phyloP scores from a whole-genome alignment of 2,113 vertebrate genomes.

The Burhinus bistriatus region DNA sequence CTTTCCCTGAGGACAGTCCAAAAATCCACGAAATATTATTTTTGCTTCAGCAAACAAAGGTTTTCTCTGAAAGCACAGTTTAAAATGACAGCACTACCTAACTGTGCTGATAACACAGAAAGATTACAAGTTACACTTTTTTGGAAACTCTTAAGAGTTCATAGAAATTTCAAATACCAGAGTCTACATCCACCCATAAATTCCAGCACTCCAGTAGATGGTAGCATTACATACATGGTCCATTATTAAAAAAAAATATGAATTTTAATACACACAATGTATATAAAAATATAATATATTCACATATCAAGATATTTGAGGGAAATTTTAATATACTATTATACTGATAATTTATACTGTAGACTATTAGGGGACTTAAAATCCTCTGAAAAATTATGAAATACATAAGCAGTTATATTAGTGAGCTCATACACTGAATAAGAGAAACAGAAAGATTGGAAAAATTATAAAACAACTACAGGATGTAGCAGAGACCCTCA shows the following conservation, averaged over 20 bases:
- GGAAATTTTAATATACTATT: background rate
- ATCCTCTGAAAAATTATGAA: background rate
- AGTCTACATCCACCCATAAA: background rate
- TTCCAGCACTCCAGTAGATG: background rate
- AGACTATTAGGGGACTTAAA: background rate
- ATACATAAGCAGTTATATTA: background rate
- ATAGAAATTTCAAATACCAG: background rate
- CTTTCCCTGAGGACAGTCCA: background rate
- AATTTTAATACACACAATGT: background rate
- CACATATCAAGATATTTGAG: background rate
- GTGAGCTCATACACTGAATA: background rate
- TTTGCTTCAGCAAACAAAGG: background rate
- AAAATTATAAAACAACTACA: background rate
- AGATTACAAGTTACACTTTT: background rate
- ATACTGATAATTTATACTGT: background rate
- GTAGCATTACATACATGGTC: accelerated
- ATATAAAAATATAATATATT: background rate
- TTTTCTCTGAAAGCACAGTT: background rate
- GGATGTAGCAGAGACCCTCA: background rate
- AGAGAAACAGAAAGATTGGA: background rate
- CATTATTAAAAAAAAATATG: background rate
- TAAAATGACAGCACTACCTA: background rate
- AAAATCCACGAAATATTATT: background rate
- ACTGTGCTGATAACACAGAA: background rate
- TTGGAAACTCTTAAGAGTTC: background rate